Percentiles rank a stretch among this genome's conserved stretches.
Conservation (phyloP, 2,888 invertebrate species). For the Ectobius pallidus region DNA sequence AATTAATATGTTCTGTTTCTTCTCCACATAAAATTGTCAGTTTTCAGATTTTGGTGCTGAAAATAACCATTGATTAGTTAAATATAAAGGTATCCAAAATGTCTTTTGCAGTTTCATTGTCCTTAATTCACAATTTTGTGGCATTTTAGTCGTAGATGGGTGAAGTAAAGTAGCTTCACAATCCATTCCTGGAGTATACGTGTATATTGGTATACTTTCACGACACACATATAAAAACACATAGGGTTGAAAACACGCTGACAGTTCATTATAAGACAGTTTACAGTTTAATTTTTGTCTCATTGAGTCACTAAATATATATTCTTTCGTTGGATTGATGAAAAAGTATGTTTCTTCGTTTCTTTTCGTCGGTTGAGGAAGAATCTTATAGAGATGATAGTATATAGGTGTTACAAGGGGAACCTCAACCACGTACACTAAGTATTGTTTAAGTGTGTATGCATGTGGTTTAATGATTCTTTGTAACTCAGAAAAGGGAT, state of each 20-base stretch:
- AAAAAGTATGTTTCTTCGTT: neutral
- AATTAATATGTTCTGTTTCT: neutral
- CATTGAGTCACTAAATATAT: neutral
- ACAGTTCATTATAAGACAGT: neutral
- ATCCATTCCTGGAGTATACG: neutral
- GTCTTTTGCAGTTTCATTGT: neutral
- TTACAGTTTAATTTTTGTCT: slow-evolving; percentile 5
- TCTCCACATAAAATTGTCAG: neutral
- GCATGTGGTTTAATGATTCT: neutral
- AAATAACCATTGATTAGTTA: slow-evolving; percentile 13
- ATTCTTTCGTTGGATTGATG: neutral
- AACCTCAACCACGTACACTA: neutral
- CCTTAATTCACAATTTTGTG: neutral
- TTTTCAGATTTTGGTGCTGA: neutral
- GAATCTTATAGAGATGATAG: neutral
- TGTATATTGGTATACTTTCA: neutral
- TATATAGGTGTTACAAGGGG: neutral
- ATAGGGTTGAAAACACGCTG: neutral
- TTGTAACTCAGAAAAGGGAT: neutral
- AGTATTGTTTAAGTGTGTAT: neutral
- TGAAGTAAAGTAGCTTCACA: slow-evolving; percentile 5
- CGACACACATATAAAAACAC: neutral
- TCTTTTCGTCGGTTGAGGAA: neutral
- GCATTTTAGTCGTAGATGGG: neutral
- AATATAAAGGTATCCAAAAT: slow-evolving; percentile 18